Conservation (phyloP, 2,797 vertebrate species). For the Triplophysa bombifrons region DNA sequence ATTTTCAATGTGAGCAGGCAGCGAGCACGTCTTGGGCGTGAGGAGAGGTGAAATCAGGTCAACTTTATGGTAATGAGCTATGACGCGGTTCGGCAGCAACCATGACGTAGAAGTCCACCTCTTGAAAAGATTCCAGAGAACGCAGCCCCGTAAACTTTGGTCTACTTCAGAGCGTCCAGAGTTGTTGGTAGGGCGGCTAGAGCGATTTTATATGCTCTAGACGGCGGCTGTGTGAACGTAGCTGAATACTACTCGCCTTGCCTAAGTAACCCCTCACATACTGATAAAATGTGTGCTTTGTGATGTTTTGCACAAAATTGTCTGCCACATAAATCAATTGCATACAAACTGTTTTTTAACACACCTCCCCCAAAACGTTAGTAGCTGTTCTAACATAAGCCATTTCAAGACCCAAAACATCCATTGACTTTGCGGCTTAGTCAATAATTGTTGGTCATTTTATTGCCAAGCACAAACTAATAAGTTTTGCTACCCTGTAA, state of each 20-base stretch:
- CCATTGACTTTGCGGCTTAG: not conserved
- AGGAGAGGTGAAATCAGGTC: no score
- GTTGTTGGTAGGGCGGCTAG: no score
- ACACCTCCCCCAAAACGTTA: not conserved
- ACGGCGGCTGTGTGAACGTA: no score
- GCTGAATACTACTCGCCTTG: not conserved
- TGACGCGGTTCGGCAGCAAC: no score
- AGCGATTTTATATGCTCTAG: no score
- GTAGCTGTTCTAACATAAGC: not conserved
- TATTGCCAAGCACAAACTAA: not conserved
- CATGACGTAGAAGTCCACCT: no score
- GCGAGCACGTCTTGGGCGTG: no score
- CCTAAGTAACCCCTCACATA: not conserved
- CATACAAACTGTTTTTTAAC: not conserved
- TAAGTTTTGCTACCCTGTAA: slow-evolving; percentile 2
- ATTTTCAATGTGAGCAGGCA: no score
- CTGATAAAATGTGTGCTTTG: not conserved
- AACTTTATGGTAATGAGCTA: no score
- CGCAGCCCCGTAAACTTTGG: no score
- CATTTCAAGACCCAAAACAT: not conserved
- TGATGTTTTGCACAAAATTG: not conserved
- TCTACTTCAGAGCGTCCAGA: no score
- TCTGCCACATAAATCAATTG: not conserved
- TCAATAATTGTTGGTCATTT: slow-evolving; percentile 23
- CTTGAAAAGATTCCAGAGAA: no score